phyloP scores from a whole-genome alignment of 2,888 invertebrate genomes.

The Deroplatys truncata region DNA sequence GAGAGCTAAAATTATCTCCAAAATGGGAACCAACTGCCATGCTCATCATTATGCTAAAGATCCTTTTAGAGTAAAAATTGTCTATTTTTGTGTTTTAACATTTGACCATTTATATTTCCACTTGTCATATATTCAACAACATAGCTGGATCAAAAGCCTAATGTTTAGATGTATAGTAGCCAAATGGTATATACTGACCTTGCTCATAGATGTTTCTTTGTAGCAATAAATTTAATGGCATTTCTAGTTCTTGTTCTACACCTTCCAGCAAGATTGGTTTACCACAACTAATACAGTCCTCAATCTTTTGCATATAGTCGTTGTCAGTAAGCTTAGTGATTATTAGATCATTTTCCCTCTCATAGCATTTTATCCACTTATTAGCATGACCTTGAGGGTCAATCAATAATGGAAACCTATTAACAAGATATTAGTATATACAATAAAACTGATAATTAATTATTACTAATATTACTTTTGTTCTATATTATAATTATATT shows the following conservation, averaged over 20 bases:
- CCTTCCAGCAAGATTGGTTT: slow-evolving; percentile 74
- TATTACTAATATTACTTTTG: no score
- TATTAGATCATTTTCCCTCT: slow-evolving; percentile 65
- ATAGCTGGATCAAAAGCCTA: no score
- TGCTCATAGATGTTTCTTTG: slow-evolving; percentile 70
- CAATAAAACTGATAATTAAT: no score
- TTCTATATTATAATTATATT: no score
- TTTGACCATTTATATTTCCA: no score
- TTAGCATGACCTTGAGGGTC: slow-evolving; percentile 85
- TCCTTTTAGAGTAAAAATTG: no score
- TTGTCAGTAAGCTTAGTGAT: slow-evolving; percentile 70
- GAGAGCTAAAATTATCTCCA: no score
- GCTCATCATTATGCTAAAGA: no score
- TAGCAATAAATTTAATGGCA: slow-evolving; percentile 72
- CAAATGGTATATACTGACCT: slow-evolving; percentile 40
- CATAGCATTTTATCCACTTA: slow-evolving; percentile 81
- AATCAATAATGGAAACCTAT: slow-evolving; percentile 70
- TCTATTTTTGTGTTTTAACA: no score
- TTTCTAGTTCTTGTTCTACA: slow-evolving; percentile 71
- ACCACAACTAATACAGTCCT: slow-evolving; percentile 70
- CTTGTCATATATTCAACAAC: no score
- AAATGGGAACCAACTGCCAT: no score
- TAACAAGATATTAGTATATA: not conserved
- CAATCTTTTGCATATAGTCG: slow-evolving; percentile 71
- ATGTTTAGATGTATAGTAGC: no score